Conservation (phyloP, 2,797 vertebrate species). For the Tapirus indicus region DNA sequence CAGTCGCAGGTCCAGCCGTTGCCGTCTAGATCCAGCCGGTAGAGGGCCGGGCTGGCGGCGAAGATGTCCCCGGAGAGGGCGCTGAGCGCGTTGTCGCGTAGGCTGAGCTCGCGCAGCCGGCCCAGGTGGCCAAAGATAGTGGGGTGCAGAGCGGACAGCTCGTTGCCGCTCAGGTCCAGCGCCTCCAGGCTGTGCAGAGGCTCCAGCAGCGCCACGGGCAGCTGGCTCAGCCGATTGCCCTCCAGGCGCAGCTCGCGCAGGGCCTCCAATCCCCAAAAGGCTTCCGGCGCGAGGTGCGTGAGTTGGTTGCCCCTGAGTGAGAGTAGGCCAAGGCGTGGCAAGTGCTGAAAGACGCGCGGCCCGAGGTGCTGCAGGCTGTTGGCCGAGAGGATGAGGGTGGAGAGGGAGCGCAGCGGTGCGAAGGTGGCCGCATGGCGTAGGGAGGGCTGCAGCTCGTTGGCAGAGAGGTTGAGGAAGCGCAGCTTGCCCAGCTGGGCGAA, state of each 20-base stretch:
- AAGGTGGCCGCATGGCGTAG: constrained; percentile 92
- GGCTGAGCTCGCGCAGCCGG: constrained; percentile 92
- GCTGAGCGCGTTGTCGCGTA: constrained; percentile 93
- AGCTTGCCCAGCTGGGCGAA: constrained; percentile 93
- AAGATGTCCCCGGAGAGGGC: constrained; percentile 93
- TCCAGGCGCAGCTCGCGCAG: constrained; percentile 94
- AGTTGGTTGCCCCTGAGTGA: constrained; percentile 94
- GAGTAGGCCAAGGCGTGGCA: constrained; percentile 92
- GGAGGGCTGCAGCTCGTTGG: constrained; percentile 92
- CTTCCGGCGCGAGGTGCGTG: constrained; percentile 89
- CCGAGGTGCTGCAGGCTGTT: constrained; percentile 93
- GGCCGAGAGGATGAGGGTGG: constrained; percentile 93
- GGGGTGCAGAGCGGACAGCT: constrained; percentile 89
- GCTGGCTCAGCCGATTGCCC: constrained; percentile 92
- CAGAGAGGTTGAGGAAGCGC: constrained; percentile 95
- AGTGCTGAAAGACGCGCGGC: constrained; percentile 92
- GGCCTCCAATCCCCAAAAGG: constrained; percentile 91
- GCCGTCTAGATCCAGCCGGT: constrained; percentile 94
- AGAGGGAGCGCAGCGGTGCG: constrained; percentile 91
- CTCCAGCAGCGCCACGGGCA: constrained; percentile 92
- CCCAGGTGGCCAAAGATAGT: constrained; percentile 89
- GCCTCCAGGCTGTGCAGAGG: constrained; percentile 92
- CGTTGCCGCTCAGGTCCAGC: constrained; percentile 94
- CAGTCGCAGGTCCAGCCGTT: constrained; percentile 98
- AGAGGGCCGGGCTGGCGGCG: constrained; percentile 91